Evolutionary conservation across 2,888 invertebrate species (phyloP).

Genomic region (Yponomeuta sedellus): DNA sequence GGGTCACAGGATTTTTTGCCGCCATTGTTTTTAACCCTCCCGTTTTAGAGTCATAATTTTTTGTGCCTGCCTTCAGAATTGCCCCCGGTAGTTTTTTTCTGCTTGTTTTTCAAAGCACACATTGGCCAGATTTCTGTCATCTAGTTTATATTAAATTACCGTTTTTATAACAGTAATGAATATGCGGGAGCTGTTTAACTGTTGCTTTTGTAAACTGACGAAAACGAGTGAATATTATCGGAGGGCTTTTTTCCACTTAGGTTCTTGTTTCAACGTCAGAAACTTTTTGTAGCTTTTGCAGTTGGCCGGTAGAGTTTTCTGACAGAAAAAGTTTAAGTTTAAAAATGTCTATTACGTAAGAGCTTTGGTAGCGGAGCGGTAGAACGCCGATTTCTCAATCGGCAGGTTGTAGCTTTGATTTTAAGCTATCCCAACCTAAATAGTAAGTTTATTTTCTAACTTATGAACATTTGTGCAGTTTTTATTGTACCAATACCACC

Average conservation of each 20-base stretch:
- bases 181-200: slow-evolving; percentile 62
- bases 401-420: too few species aligned
- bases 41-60: slow-evolving; percentile 41
- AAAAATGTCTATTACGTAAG: too few species aligned
- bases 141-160: slow-evolving; percentile 75
- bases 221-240: slow-evolving; percentile 62
- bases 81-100: slow-evolving; percentile 53
- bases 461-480: too few species aligned
- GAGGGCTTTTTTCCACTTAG: slow-evolving; percentile 35
- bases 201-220: slow-evolving; percentile 50
- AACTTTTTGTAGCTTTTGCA: too few species aligned
- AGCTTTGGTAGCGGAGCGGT: too few species aligned
- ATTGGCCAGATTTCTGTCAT: slow-evolving; percentile 69
- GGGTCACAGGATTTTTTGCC: slow-evolving; percentile 46
- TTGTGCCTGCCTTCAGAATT: slow-evolving; percentile 35
- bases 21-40: slow-evolving; percentile 62
- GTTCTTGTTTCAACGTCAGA: slow-evolving; percentile 1
- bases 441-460: too few species aligned
- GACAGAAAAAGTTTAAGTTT: too few species aligned
- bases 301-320: too few species aligned
- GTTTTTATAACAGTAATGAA: slow-evolving; percentile 68
- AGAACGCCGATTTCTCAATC: too few species aligned
- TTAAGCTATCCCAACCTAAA: too few species aligned
- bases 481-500: too few species aligned
- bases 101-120: slow-evolving; percentile 47